phyloP scores from a whole-genome alignment of 1,140 invertebrate species.

The Drosophila arawakana region DNA sequence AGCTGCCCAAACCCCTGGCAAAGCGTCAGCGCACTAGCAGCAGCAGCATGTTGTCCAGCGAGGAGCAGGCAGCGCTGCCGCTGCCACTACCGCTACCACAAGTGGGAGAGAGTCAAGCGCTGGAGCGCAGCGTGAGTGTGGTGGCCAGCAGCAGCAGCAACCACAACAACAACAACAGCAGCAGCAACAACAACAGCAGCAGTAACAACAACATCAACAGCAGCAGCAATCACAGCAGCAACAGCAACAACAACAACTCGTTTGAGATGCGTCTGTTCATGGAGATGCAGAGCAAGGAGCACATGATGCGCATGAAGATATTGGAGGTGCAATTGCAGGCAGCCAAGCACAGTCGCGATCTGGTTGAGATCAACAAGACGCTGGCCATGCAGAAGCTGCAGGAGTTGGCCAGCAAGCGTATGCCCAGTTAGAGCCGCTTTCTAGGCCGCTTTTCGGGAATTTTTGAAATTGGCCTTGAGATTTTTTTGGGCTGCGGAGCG shows the following conservation, averaged over 20 bases:
- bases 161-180: constrained; percentile 8
- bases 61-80: constrained; percentile 52
- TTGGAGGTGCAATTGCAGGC: constrained; percentile 83
- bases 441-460: too few species aligned
- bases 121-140: constrained; percentile 47
- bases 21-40: constrained; percentile 78
- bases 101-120: constrained; percentile 51
- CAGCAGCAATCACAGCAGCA: constrained; percentile 5
- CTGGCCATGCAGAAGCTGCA: constrained; percentile 81
- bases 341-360: constrained; percentile 82
- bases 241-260: constrained; percentile 29
- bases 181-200: neutral
- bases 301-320: constrained; percentile 83
- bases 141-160: neutral
- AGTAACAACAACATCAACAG: constrained; percentile 2
- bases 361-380: constrained; percentile 84
- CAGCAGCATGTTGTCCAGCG: constrained; percentile 47
- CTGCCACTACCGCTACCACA: constrained; percentile 29
- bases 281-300: constrained; percentile 84
- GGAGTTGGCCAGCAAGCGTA: constrained; percentile 76
- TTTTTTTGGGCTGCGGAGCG: too few species aligned
- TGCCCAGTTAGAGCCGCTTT: constrained; percentile 68
- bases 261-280: constrained; percentile 77
- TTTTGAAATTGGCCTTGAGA: too few species aligned
- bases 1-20: constrained; percentile 55